These are phyloP conservation scores for Phania funesta DNA, from an alignment of 2,888 invertebrate species.

Conservation along the genomic window DNA sequence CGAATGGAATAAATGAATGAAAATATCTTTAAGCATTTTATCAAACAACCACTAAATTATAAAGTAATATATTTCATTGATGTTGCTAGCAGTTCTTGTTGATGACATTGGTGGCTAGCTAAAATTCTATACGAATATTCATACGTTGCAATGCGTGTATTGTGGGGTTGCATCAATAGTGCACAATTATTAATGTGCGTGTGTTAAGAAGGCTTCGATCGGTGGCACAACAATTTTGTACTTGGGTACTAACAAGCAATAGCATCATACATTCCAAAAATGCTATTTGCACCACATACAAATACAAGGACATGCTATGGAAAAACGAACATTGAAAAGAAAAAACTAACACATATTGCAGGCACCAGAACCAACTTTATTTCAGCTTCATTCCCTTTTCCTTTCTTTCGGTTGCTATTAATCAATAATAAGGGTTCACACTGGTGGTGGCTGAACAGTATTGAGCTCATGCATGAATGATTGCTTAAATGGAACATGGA, in stretches of 20 bases:
- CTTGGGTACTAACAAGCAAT: slow-evolving; percentile 13
- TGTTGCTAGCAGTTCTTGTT: slow-evolving; percentile 17
- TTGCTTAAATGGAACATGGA: slow-evolving; percentile 59
- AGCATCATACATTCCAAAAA: slow-evolving; percentile 58
- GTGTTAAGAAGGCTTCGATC: not conserved
- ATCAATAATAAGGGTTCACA: slow-evolving; percentile 63
- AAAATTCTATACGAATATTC: slow-evolving; percentile 32
- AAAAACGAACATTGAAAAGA: slow-evolving; percentile 25
- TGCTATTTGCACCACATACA: slow-evolving; percentile 6
- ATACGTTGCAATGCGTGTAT: not conserved
- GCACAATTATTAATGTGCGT: not conserved
- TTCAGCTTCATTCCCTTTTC: not conserved
- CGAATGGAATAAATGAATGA: slow-evolving; percentile 14
- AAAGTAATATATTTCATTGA: slow-evolving; percentile 45
- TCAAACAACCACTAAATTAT: slow-evolving; percentile 57
- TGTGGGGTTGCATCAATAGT: not conserved
- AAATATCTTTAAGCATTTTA: slow-evolving; percentile 50
- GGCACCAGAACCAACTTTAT: slow-evolving; percentile 47
- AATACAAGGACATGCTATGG: not conserved
- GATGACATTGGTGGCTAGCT: slow-evolving; percentile 34
- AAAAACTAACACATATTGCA: slow-evolving; percentile 65
- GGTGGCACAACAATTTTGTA: slow-evolving; percentile 5
- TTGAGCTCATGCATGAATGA: slow-evolving; percentile 57
- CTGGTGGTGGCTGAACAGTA: slow-evolving; percentile 57
- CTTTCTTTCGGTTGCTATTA: slow-evolving; percentile 25